These are phyloP conservation scores for Iphiclides podalirius DNA, from an alignment of 2,888 invertebrate genomes.

Conservation along the genomic window DNA sequence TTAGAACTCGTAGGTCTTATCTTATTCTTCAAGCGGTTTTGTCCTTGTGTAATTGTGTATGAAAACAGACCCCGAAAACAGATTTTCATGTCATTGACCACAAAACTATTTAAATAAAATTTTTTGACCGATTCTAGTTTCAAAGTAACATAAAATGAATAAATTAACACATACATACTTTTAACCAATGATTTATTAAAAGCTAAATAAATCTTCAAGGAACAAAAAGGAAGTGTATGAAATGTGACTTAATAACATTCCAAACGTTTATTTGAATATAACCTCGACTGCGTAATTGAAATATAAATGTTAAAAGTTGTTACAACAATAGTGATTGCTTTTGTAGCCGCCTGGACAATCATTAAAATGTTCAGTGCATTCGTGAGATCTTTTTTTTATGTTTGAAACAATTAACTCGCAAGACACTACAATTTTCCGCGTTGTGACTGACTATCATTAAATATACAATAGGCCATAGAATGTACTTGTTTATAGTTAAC, in stretches of 20 bases:
- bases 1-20: too few relatives aligned
- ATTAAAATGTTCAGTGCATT: neutral
- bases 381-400: neutral
- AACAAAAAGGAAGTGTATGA: neutral
- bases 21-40: too few relatives aligned
- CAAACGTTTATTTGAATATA: neutral
- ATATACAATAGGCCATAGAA: constrained; percentile 1
- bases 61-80: too few relatives aligned
- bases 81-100: too few relatives aligned
- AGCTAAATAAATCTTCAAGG: too few relatives aligned
- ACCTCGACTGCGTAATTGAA: constrained; percentile 16
- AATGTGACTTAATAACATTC: constrained; percentile 10
- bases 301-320: constrained; percentile 14
- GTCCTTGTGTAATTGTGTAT: too few relatives aligned
- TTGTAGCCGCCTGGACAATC: constrained; percentile 7
- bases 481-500: neutral
- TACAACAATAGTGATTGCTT: constrained; percentile 13
- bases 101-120: too few relatives aligned
- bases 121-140: too few relatives aligned
- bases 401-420: neutral
- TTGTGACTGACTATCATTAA: neutral
- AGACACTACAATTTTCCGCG: constrained; percentile 1
- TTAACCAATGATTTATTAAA: too few relatives aligned
- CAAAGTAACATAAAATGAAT: too few relatives aligned
- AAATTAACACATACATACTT: too few relatives aligned